Conservation (phyloP, 2,888 invertebrate genomes). For the Epinotia ramella region DNA sequence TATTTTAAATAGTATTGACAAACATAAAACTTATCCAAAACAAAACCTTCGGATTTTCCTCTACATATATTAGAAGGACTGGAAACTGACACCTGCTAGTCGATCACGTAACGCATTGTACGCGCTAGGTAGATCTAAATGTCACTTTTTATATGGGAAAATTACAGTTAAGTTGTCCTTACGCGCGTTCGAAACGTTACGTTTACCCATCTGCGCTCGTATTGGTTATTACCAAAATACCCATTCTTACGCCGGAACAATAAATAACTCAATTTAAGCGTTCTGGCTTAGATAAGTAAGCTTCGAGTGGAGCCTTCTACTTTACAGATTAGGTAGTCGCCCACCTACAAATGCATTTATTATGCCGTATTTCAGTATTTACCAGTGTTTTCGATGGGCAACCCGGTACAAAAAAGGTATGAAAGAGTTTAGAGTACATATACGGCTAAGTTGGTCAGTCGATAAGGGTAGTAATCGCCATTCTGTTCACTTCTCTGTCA, state of each 20-base stretch:
- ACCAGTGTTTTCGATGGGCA: too few relatives aligned
- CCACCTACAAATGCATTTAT: background rate
- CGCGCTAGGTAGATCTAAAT: too few relatives aligned
- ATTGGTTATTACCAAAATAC: conserved; percentile 21
- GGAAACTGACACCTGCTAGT: background rate
- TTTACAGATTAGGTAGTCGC: conserved; percentile 3
- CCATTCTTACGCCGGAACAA: conserved; percentile 18
- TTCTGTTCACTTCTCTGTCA: too few relatives aligned
- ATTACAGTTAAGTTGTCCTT: too few relatives aligned
- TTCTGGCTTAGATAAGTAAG: conserved; percentile 36
- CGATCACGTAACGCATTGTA: too few relatives aligned
- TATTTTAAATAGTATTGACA: too few relatives aligned
- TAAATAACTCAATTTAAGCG: conserved; percentile 39
- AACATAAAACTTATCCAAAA: background rate
- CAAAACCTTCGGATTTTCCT: background rate
- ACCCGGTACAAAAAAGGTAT: too few relatives aligned
- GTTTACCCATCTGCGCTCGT: conserved; percentile 4
- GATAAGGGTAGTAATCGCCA: too few relatives aligned
- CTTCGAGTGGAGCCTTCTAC: conserved; percentile 16
- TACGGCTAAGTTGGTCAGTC: too few relatives aligned
- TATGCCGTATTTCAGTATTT: background rate
- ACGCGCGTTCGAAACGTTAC: too few relatives aligned
- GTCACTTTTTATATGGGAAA: too few relatives aligned
- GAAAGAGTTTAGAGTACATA: too few relatives aligned
- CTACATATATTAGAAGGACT: background rate